These are phyloP conservation scores for Scaptodrosophila latifasciaeformis DNA, from an alignment of 2,888 invertebrate species.

Conservation along the genomic window DNA sequence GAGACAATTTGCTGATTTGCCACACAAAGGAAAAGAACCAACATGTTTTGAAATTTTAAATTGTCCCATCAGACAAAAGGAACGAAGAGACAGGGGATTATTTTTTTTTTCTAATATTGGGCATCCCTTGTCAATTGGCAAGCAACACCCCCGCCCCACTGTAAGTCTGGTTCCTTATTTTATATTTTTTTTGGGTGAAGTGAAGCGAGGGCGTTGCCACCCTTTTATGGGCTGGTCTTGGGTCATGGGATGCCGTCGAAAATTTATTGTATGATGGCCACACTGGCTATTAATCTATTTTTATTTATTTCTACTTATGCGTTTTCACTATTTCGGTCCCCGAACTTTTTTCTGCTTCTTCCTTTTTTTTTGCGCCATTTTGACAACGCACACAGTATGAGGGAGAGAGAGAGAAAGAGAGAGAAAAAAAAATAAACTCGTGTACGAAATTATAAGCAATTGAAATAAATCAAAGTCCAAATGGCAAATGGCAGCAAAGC, in stretches of 20 bases:
- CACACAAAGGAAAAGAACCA: too few species aligned
- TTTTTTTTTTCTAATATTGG: too few species aligned
- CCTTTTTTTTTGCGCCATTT: background rate
- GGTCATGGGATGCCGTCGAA: constrained; percentile 5
- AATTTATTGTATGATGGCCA: constrained; percentile 53
- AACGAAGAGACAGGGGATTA: too few species aligned
- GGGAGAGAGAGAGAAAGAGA: background rate
- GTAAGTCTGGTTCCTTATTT: too few species aligned
- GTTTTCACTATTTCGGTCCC: constrained; percentile 5
- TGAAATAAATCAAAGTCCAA: constrained; percentile 63
- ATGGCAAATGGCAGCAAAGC: constrained; percentile 34
- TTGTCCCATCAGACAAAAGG: too few species aligned
- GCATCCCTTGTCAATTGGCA: too few species aligned
- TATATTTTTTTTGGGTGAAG: too few species aligned
- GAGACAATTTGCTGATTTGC: too few species aligned
- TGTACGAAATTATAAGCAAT: constrained; percentile 64
- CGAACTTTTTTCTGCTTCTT: constrained; percentile 1
- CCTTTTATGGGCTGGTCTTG: constrained; percentile 42
- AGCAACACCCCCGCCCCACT: too few species aligned
- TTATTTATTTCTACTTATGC: constrained; percentile 63
- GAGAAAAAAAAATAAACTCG: constrained; percentile 24
- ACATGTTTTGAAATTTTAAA: too few species aligned
- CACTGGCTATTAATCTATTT: constrained; percentile 61
- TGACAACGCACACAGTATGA: too few species aligned
- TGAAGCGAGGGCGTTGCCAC: background rate